Conservation (phyloP, 2,113 vertebrate species). For the Perca flavescens region DNA sequence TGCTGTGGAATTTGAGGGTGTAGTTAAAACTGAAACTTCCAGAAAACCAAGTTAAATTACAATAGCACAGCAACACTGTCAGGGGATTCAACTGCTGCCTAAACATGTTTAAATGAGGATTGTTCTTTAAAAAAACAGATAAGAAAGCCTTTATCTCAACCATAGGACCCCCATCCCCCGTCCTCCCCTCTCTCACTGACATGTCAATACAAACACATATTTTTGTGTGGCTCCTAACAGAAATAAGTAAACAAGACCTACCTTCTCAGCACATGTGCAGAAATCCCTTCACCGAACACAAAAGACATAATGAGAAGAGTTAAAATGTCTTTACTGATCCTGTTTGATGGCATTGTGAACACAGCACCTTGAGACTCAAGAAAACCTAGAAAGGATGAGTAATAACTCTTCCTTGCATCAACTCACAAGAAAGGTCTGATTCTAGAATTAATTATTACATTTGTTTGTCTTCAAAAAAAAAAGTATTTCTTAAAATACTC, state of each 20-base stretch:
- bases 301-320: not conserved
- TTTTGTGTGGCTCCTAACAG: not conserved
- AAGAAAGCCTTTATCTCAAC: not conserved
- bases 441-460: not conserved
- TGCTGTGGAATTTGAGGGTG: not conserved
- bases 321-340: not conserved
- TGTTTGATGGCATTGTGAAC: not conserved
- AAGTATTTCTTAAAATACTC: not conserved
- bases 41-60: too few relatives aligned
- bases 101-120: not conserved
- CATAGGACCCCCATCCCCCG: not conserved
- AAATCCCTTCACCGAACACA: not conserved
- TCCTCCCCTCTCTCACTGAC: not conserved
- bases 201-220: not conserved
- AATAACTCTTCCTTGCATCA: not conserved
- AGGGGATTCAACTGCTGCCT: too few relatives aligned
- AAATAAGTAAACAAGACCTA: not conserved
- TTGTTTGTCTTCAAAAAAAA: not conserved
- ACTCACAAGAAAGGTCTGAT: not conserved
- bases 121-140: not conserved
- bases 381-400: too few relatives aligned
- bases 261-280: constrained; percentile 17
- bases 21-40: not conserved
- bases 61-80: too few relatives aligned
- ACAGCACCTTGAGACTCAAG: accelerated